A percentile compares a stretch with the other conserved stretches of the same genome.
These are phyloP conservation scores for Andrena camellia DNA, from an alignment of 2,888 invertebrate genomes.

Conservation along the genomic window DNA sequence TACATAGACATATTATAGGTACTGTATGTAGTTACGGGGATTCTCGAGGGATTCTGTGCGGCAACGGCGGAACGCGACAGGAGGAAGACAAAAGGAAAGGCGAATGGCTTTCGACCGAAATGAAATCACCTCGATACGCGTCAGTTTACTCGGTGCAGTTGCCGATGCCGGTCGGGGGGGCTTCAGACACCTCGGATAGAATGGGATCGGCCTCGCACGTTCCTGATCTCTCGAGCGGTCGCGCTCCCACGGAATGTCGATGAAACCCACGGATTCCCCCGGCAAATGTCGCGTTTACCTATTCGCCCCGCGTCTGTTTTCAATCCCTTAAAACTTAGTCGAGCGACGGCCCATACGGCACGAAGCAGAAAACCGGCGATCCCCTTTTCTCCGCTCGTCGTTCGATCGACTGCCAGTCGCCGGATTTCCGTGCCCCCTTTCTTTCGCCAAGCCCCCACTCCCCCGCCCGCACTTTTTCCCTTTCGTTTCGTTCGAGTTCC, in stretches of 20 bases:
- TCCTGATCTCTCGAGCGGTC: constrained; percentile 60
- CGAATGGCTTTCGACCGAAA: constrained; percentile 9
- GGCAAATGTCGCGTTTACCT: constrained; percentile 74
- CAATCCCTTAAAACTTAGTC: constrained; percentile 78
- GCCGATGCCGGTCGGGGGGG: not conserved
- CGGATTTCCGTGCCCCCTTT: constrained; percentile 27
- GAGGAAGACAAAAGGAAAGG: not conserved
- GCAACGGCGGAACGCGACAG: not conserved
- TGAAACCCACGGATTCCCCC: constrained; percentile 67
- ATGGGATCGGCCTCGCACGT: constrained; percentile 61
- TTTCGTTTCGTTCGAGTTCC: constrained; percentile 49
- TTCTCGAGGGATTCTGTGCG: not conserved
- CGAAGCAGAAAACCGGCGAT: constrained; percentile 61
- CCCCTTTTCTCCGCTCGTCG: constrained; percentile 53
- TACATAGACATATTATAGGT: not conserved
- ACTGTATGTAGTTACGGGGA: not conserved
- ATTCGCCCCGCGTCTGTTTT: constrained; percentile 77
- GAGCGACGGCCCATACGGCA: constrained; percentile 57
- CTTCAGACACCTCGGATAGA: constrained; percentile 52
- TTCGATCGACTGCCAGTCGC: constrained; percentile 55
- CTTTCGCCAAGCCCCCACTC: not conserved
- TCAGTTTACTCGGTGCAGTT: constrained; percentile 34
- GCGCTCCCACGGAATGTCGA: constrained; percentile 68
- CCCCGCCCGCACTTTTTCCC: not conserved
- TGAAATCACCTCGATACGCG: constrained; percentile 35